Percentiles rank a stretch among this genome's conserved stretches.
phyloP scores from a whole-genome alignment of 2,888 invertebrate species.

The Hybos culiciformis region DNA sequence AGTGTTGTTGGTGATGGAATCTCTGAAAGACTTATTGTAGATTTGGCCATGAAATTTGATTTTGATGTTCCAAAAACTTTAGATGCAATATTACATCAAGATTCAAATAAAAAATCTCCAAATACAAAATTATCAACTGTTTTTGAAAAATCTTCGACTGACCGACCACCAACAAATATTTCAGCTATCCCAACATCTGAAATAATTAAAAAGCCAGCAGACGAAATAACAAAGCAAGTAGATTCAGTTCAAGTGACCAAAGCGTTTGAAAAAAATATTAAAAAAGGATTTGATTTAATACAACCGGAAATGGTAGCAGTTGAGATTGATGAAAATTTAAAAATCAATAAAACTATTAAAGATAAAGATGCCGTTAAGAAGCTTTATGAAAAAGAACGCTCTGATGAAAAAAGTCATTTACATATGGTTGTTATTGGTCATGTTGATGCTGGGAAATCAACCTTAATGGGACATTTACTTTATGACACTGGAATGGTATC shows the following conservation, averaged over 20 bases:
- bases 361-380: too few relatives aligned
- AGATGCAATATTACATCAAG: constrained; percentile 51
- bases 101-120: constrained; percentile 22
- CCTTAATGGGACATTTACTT: constrained; percentile 85
- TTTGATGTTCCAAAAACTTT: constrained; percentile 61
- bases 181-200: not conserved
- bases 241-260: constrained; percentile 19
- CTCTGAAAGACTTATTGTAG: constrained; percentile 56
- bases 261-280: constrained; percentile 25
- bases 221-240: not conserved
- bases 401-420: constrained; percentile 69
- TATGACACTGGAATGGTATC: constrained; percentile 77
- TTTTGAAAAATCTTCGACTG: too few relatives aligned
- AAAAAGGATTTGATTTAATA: constrained; percentile 22
- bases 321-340: constrained; percentile 18
- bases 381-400: constrained; percentile 60
- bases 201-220: not conserved
- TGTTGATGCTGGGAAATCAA: constrained; percentile 48
- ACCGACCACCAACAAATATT: not conserved
- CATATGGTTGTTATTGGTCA: constrained; percentile 91
- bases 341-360: constrained; percentile 24
- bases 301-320: constrained; percentile 30
- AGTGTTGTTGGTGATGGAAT: constrained; percentile 65
- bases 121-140: too few relatives aligned
- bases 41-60: constrained; percentile 54